These are phyloP conservation scores for Melanogrammus aeglefinus DNA, from an alignment of 2,797 vertebrate species.

Conservation along the genomic window DNA sequence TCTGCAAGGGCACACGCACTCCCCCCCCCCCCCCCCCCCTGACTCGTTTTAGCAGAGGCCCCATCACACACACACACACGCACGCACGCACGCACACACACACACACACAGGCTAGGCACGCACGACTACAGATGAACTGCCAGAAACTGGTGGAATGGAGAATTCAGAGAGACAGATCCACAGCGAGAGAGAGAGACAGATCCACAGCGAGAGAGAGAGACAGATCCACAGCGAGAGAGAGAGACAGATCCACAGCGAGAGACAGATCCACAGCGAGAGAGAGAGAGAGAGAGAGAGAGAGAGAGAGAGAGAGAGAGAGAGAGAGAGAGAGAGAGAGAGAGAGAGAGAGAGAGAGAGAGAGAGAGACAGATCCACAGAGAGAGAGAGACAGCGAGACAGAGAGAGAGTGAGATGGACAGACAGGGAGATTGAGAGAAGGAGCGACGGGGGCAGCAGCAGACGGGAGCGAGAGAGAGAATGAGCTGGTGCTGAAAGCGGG, in stretches of 20 bases:
- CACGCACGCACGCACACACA: background rate
- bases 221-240: too few species aligned
- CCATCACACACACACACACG: conserved; percentile 29
- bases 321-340: too few species aligned
- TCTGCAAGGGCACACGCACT: conserved; percentile 56
- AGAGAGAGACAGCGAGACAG: conserved; percentile 14
- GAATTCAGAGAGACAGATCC: background rate
- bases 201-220: too few species aligned
- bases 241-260: too few species aligned
- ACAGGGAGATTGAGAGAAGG: background rate
- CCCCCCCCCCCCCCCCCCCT: conserved; percentile 25
- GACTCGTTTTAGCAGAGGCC: conserved; percentile 48
- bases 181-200: too few species aligned
- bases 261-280: background rate
- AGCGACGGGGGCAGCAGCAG: background rate
- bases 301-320: too few species aligned
- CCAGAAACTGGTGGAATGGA: conserved; percentile 31
- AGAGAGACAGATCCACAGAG: too few species aligned
- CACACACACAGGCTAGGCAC: background rate
- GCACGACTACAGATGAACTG: conserved; percentile 37
- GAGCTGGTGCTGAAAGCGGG: conserved; percentile 67
- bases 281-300: background rate
- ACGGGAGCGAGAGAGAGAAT: conserved; percentile 40
- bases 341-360: too few species aligned
- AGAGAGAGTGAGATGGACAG: background rate